Conservation (phyloP, 2,797 vertebrate genomes). For the Enteromius trimaculatus region DNA sequence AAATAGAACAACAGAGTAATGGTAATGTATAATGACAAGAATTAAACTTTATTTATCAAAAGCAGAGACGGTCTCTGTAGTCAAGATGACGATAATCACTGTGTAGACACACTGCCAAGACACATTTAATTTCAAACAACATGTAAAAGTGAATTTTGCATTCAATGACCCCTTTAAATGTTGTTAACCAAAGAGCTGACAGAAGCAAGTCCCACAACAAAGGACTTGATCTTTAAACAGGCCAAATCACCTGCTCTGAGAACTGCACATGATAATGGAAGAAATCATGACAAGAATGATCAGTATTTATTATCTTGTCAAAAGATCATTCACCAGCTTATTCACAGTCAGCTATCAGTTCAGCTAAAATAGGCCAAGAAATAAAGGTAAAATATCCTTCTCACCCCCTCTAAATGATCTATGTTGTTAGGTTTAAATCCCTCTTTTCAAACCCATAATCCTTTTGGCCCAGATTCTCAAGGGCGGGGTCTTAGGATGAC, state of each 20-base stretch:
- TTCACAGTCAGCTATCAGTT: background rate
- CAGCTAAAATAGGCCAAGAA: conserved; percentile 2
- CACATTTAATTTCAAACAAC: too few species aligned
- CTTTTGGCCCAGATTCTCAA: conserved; percentile 78
- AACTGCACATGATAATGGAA: background rate
- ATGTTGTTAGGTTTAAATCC: conserved; percentile 52
- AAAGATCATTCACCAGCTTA: background rate
- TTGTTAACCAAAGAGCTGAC: too few species aligned
- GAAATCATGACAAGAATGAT: background rate
- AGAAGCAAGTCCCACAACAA: background rate
- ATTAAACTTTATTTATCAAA: too few species aligned
- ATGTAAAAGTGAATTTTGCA: too few species aligned
- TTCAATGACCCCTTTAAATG: too few species aligned
- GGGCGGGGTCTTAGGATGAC: conserved; percentile 65
- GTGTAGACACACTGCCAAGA: too few species aligned
- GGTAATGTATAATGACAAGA: too few species aligned
- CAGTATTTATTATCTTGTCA: background rate
- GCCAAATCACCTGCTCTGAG: background rate
- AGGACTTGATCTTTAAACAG: conserved; percentile 7
- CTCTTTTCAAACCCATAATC: conserved; percentile 73
- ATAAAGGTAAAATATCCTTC: conserved; percentile 16
- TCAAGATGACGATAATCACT: too few species aligned
- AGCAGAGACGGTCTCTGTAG: too few species aligned
- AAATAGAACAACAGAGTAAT: too few species aligned
- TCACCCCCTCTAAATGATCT: conserved; percentile 43